Evolutionary conservation across 2,888 invertebrate genomes (phyloP).

Genomic region (Drosophila nr. medialis): DNA sequence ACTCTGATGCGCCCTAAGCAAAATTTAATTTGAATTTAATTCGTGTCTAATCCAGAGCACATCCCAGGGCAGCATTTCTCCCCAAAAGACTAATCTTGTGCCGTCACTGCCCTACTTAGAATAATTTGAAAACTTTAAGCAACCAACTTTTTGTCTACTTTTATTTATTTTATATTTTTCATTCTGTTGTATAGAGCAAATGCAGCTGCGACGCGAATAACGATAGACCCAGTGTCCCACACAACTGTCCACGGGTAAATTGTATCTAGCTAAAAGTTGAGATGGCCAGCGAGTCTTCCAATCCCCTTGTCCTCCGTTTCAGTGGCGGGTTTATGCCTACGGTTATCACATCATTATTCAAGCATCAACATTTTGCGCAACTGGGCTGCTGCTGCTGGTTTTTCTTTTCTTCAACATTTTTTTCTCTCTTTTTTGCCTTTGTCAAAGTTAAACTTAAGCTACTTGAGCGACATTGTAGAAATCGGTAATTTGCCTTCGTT

Average conservation of each 20-base stretch:
- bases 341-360: constrained; percentile 80
- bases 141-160: constrained; percentile 42
- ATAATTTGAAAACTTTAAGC: constrained; percentile 79
- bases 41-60: constrained; percentile 53
- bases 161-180: background rate
- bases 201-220: constrained; percentile 69
- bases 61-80: constrained; percentile 43
- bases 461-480: constrained; percentile 80
- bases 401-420: constrained; percentile 12
- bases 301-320: constrained; percentile 23
- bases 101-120: constrained; percentile 70
- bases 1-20: constrained; percentile 72
- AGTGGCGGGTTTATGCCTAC: constrained; percentile 75
- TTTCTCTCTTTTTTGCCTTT: constrained; percentile 54
- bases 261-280: constrained; percentile 65
- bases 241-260: constrained; percentile 41
- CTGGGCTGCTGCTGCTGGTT: constrained; percentile 42
- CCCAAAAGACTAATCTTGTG: constrained; percentile 62
- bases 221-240: constrained; percentile 26
- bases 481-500: constrained; percentile 77
- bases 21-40: constrained; percentile 77
- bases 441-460: constrained; percentile 78
- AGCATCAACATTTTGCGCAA: constrained; percentile 74
- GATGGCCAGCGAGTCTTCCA: constrained; percentile 10
- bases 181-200: constrained; percentile 30